A percentile compares a stretch with the other conserved stretches of the same genome.
Conservation (phyloP, 2,888 invertebrate species). For the Nomada goodeniana region DNA sequence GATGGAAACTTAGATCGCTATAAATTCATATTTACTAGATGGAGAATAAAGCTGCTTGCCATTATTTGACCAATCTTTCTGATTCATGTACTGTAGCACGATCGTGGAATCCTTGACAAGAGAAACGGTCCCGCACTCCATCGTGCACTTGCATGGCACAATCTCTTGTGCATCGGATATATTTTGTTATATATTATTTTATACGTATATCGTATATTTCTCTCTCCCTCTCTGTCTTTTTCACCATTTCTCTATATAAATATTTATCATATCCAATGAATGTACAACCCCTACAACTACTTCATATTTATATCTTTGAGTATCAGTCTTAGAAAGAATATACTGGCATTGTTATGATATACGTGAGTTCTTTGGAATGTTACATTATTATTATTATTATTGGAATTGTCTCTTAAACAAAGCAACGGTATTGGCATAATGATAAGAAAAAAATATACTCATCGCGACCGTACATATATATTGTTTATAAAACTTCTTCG, state of each 20-base stretch:
- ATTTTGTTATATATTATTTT: constrained; percentile 50
- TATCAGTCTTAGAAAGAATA: constrained; percentile 29
- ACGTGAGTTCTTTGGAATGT: neutral
- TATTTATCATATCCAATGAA: constrained; percentile 39
- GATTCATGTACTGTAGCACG: constrained; percentile 52
- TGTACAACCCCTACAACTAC: constrained; percentile 26
- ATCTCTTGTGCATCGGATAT: constrained; percentile 65
- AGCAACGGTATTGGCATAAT: too few relatives aligned
- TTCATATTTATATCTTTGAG: constrained; percentile 11
- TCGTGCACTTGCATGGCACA: constrained; percentile 76
- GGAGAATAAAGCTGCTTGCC: constrained; percentile 26
- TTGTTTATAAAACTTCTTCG: too few relatives aligned
- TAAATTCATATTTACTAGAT: constrained; percentile 16
- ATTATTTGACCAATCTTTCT: constrained; percentile 40
- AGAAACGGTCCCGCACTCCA: constrained; percentile 67
- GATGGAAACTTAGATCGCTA: constrained; percentile 26
- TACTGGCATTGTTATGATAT: constrained; percentile 16
- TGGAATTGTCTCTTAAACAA: too few relatives aligned
- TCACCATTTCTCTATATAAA: neutral
- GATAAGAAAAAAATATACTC: too few relatives aligned
- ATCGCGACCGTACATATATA: neutral
- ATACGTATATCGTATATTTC: constrained; percentile 25
- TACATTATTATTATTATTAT: too few relatives aligned
- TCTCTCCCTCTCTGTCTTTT: neutral
- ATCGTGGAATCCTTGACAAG: constrained; percentile 38